Percentiles rank a stretch among this genome's conserved stretches.
These are phyloP conservation scores for Corythucha ciliata DNA, from an alignment of 2,888 invertebrate genomes.

Conservation along the genomic window DNA sequence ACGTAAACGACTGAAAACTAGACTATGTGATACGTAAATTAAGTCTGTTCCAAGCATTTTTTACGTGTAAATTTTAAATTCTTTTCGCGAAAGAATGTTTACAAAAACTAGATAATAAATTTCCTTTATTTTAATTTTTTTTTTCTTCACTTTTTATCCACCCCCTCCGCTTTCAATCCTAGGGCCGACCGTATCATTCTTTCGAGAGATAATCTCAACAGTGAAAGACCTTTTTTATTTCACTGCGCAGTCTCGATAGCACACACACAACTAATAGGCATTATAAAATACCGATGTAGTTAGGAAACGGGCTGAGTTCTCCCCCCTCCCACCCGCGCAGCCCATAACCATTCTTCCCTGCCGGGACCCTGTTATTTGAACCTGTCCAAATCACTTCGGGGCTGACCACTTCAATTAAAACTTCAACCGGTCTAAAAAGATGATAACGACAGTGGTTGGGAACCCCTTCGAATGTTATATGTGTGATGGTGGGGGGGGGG, in stretches of 20 bases:
- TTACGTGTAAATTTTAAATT: conserved; percentile 30
- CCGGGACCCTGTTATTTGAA: conserved; percentile 29
- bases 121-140: no score
- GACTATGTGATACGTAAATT: conserved; percentile 30
- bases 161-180: no score
- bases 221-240: conserved; percentile 4
- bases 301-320: conserved; percentile 25
- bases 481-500: no score
- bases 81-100: conserved; percentile 26
- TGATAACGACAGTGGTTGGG: conserved; percentile 31
- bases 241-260: conserved; percentile 26
- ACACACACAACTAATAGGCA: conserved; percentile 29
- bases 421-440: conserved; percentile 32
- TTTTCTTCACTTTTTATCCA: no score
- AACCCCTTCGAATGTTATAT: no score
- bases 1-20: conserved; percentile 30
- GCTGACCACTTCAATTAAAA: conserved; percentile 30
- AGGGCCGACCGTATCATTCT: no score
- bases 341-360: no score
- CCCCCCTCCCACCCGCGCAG: no score
- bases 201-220: no score
- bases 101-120: no score
- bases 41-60: no score
- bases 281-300: conserved; percentile 32
- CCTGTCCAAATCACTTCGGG: conserved; percentile 28